These are phyloP conservation scores for Bergia sp. DNA, from an alignment of 92 coral and sea anemone genomes.

Conservation along the genomic window DNA sequence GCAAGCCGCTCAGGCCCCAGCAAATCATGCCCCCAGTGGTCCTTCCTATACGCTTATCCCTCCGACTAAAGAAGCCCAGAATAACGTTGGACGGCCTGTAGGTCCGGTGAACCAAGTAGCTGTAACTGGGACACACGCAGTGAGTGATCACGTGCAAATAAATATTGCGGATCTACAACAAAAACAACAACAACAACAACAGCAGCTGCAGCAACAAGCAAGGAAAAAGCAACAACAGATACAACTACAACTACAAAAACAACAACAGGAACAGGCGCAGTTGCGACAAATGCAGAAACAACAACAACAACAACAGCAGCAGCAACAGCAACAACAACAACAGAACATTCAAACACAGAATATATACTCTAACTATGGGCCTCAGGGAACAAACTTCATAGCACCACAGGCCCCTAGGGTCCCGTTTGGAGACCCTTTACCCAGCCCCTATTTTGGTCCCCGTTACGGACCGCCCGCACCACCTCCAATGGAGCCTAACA, in stretches of 20 bases:
- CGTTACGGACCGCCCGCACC: conserved; percentile 41
- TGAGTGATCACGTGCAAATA: conserved; percentile 24
- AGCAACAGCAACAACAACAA: conserved; percentile 3
- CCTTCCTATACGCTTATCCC: conserved; percentile 90
- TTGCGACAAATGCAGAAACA: conserved; percentile 24
- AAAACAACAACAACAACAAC: not conserved
- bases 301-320: conserved; percentile 28
- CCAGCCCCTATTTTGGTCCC: conserved; percentile 45
- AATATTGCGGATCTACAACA: conserved; percentile 24
- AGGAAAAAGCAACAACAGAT: conserved; percentile 18
- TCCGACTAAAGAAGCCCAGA: conserved; percentile 47
- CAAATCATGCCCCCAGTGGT: conserved; percentile 74
- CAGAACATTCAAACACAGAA: conserved; percentile 20
- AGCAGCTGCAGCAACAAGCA: conserved; percentile 28
- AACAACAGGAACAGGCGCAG: conserved; percentile 31
- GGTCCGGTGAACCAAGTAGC: not conserved
- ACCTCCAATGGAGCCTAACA: conserved; percentile 43
- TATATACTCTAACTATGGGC: conserved; percentile 39
- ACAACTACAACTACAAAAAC: conserved; percentile 28
- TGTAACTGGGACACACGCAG: conserved; percentile 1
- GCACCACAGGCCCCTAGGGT: conserved; percentile 47
- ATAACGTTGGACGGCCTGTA: conserved; percentile 29
- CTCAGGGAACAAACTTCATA: conserved; percentile 30
- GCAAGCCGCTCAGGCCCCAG: conserved; percentile 45
- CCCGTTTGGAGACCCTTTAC: conserved; percentile 32